phyloP scores from a whole-genome alignment of 1,140 invertebrate species.

The Thaumatotibia leucotreta region DNA sequence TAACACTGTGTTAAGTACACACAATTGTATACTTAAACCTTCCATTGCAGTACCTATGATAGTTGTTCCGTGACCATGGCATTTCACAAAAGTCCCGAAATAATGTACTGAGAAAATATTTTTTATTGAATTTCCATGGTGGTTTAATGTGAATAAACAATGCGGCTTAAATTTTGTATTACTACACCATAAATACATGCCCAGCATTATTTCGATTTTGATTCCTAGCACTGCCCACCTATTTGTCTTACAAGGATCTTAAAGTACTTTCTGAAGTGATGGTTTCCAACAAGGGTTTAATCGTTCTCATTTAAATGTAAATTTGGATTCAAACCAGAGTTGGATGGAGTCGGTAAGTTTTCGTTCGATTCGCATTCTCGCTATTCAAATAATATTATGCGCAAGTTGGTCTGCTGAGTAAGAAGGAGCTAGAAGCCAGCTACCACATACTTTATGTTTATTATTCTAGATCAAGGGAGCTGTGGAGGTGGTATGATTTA shows the following conservation, averaged over 20 bases:
- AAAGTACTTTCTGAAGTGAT: conserved; percentile 37
- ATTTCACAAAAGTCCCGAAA: too few relatives aligned
- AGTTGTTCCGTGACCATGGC: too few relatives aligned
- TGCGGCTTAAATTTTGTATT: too few relatives aligned
- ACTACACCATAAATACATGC: too few relatives aligned
- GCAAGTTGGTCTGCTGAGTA: conserved; percentile 21
- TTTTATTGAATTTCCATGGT: too few relatives aligned
- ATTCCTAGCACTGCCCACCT: background rate
- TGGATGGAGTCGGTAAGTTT: conserved; percentile 36
- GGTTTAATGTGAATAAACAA: too few relatives aligned
- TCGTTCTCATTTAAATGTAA: conserved; percentile 57
- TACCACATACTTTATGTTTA: conserved; percentile 36
- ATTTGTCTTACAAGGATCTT: conserved; percentile 21
- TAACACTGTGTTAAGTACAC: too few relatives aligned
- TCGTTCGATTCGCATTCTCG: conserved; percentile 37
- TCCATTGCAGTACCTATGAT: too few relatives aligned
- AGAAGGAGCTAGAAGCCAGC: conserved; percentile 15
- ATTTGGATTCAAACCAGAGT: conserved; percentile 36
- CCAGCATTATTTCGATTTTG: too few relatives aligned
- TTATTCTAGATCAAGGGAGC: conserved; percentile 15
- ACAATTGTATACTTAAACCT: too few relatives aligned
- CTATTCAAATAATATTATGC: conserved; percentile 49
- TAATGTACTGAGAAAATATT: too few relatives aligned
- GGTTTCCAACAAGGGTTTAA: conserved; percentile 56
- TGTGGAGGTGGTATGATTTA: conserved; percentile 15